These are phyloP conservation scores for Muschampia staudingeri DNA, from an alignment of 2,888 invertebrate species.

Conservation along the genomic window DNA sequence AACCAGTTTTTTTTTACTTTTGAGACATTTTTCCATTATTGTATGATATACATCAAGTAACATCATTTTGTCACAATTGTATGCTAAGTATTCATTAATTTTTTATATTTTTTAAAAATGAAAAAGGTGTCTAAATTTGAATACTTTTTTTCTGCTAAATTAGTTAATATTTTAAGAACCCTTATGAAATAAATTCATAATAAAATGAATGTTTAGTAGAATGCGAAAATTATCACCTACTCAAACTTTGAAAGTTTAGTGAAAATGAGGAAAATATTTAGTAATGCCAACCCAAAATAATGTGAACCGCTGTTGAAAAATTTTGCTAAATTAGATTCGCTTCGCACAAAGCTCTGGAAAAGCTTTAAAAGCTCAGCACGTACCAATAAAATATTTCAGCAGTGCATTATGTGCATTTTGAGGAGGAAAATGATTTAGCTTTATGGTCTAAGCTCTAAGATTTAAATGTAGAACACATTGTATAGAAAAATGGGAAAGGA, in stretches of 20 bases:
- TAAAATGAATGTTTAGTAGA: too few species aligned
- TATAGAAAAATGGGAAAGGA: not conserved
- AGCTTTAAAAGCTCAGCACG: constrained; percentile 39
- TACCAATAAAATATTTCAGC: constrained; percentile 8
- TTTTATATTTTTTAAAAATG: too few species aligned
- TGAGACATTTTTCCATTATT: too few species aligned
- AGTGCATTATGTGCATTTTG: constrained; percentile 33
- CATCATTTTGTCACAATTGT: too few species aligned
- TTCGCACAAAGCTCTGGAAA: constrained; percentile 26
- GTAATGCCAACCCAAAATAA: constrained; percentile 27
- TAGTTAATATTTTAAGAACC: too few species aligned
- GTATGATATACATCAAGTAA: too few species aligned
- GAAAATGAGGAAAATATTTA: constrained; percentile 37
- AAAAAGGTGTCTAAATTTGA: too few species aligned
- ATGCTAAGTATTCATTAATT: too few species aligned
- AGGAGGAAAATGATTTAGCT: constrained; percentile 26
- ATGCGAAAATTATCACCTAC: not conserved
- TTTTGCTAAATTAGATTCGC: constrained; percentile 34
- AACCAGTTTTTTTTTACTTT: too few species aligned
- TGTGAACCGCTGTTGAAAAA: constrained; percentile 30
- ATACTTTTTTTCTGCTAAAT: too few species aligned
- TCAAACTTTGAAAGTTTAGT: not conserved
- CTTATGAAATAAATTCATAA: too few species aligned
- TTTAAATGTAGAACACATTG: not conserved
- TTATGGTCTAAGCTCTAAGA: not conserved